A percentile compares a stretch with the other conserved stretches of the same genome.
Conservation (phyloP, 2,797 vertebrate genomes). For the Peromyscus melanophrys region DNA sequence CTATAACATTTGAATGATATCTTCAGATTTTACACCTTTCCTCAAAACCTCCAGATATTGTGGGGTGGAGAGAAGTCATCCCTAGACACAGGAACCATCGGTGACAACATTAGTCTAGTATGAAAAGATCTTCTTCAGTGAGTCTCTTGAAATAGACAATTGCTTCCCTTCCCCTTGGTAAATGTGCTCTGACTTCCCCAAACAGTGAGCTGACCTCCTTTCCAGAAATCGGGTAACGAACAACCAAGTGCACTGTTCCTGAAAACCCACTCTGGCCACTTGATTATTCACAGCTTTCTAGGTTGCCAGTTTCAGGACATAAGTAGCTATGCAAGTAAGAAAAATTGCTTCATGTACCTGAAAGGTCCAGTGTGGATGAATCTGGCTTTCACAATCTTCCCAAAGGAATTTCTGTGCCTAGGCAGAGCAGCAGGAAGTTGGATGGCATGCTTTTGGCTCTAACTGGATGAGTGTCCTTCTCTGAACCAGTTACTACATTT, state of each 20-base stretch:
- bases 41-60: background rate
- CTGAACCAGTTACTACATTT: background rate
- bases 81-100: background rate
- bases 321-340: conserved; percentile 15
- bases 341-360: background rate
- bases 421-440: background rate
- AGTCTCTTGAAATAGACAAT: conserved; percentile 32
- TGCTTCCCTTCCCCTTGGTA: background rate
- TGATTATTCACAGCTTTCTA: background rate
- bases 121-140: background rate
- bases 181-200: background rate
- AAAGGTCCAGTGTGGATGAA: background rate
- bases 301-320: conserved; percentile 6
- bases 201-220: conserved; percentile 10
- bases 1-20: background rate
- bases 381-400: background rate
- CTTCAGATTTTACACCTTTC: background rate
- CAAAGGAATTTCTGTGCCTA: background rate
- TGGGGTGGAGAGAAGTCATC: background rate
- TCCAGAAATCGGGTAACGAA: conserved; percentile 1
- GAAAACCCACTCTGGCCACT: background rate
- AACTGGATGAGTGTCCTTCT: background rate
- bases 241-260: background rate
- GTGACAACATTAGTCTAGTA: background rate
- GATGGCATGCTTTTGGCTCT: background rate